Conservation (phyloP, 1,140 invertebrate genomes). For the Manduca sexta region DNA sequence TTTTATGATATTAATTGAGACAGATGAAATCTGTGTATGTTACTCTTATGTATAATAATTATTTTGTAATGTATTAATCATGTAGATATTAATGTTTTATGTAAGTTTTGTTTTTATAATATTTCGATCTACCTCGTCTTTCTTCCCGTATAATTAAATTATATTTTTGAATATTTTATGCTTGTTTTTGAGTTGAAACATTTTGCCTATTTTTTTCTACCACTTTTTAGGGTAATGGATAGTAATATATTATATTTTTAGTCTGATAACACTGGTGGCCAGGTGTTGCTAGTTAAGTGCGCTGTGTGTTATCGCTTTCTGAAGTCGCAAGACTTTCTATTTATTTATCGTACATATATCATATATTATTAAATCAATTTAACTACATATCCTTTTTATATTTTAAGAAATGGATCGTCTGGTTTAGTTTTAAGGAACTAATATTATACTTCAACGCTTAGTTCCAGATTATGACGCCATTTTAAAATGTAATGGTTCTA, state of each 20-base stretch:
- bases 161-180: no score
- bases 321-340: slow-evolving; percentile 37
- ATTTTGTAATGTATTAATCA: slow-evolving; percentile 2
- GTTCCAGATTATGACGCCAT: no score
- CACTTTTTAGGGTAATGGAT: background rate
- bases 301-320: slow-evolving; percentile 57
- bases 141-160: slow-evolving; percentile 3
- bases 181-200: no score
- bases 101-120: background rate
- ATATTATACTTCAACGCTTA: no score
- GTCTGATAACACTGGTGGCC: slow-evolving; percentile 37
- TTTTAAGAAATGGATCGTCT: no score
- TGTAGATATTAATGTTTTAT: background rate
- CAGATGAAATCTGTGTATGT: slow-evolving; percentile 2
- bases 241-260: background rate
- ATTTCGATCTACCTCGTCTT: slow-evolving; percentile 21
- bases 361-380: slow-evolving; percentile 37
- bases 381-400: background rate
- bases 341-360: slow-evolving; percentile 48
- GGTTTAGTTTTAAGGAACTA: no score
- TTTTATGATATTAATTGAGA: no score
- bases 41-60: background rate
- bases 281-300: slow-evolving; percentile 63
- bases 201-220: no score
- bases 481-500: no score